These are phyloP conservation scores for Odontophorus gujanensis DNA, from an alignment of 2,113 vertebrate genomes.

Conservation along the genomic window DNA sequence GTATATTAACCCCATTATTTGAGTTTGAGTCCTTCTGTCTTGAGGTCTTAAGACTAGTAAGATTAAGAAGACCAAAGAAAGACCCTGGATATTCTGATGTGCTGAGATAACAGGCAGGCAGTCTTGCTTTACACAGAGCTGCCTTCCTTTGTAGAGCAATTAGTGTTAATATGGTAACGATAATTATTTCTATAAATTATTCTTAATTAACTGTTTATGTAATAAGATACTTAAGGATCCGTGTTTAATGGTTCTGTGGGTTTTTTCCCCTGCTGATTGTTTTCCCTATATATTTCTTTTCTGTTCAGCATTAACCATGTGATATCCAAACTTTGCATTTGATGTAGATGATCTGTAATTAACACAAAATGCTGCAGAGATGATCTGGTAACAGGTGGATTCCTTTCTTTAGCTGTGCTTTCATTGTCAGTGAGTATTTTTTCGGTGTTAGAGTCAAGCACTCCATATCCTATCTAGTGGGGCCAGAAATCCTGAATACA, in stretches of 20 bases:
- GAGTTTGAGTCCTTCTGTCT: conserved; percentile 1
- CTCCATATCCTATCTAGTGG: not conserved
- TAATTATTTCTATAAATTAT: conserved; percentile 70
- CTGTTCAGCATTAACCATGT: conserved; percentile 15
- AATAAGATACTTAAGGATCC: conserved; percentile 55
- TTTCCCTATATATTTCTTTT: conserved; percentile 29
- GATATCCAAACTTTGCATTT: conserved; percentile 19
- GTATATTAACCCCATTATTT: not conserved
- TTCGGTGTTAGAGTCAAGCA: not conserved
- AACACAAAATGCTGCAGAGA: conserved; percentile 19
- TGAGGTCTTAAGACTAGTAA: not conserved
- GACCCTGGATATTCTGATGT: conserved; percentile 20
- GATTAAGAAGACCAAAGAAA: conserved; percentile 29
- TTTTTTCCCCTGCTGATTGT: conserved; percentile 30
- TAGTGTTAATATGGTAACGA: conserved; percentile 60
- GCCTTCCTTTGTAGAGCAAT: conserved; percentile 63
- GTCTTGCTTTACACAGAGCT: conserved; percentile 15
- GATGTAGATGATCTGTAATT: conserved; percentile 23
- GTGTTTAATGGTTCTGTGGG: conserved; percentile 39
- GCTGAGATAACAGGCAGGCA: conserved; percentile 21
- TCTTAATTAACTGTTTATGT: conserved; percentile 71
- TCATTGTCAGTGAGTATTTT: not conserved
- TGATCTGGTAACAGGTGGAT: not conserved
- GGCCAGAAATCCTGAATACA: not conserved
- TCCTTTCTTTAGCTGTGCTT: not conserved